These are phyloP conservation scores for Caenorhabditis briggsae DNA, from an alignment of 1,140 invertebrate genomes.

Conservation along the genomic window DNA sequence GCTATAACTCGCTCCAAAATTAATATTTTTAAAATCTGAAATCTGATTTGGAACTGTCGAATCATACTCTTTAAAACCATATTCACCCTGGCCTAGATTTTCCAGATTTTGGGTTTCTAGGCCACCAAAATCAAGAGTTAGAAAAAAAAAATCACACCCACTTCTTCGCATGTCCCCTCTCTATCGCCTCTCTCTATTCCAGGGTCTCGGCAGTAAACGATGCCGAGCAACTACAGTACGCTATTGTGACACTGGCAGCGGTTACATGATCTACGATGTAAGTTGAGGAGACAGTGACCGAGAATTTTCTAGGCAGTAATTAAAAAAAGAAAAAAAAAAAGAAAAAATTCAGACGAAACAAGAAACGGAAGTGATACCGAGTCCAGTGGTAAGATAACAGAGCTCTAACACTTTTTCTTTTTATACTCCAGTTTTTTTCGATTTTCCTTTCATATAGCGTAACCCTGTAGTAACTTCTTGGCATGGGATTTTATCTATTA, in stretches of 20 bases:
- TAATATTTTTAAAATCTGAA: no score
- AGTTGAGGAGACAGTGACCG: not conserved
- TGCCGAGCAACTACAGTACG: conserved; percentile 54
- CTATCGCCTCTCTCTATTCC: not conserved
- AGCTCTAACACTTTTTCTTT: not conserved
- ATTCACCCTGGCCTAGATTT: no score
- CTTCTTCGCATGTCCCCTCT: conserved; percentile 10
- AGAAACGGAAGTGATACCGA: conserved; percentile 30
- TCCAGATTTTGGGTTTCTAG: no score
- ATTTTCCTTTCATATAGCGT: conserved; percentile 37
- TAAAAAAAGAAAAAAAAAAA: not conserved
- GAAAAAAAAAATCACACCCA: not conserved
- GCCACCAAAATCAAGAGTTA: no score
- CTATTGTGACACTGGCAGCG: conserved; percentile 64
- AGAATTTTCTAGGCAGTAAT: not conserved
- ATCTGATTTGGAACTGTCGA: no score
- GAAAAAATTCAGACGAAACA: conserved; percentile 43
- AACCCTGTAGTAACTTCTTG: conserved; percentile 3
- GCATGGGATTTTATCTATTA: conserved; percentile 41
- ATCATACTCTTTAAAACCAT: no score
- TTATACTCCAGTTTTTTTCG: conserved; percentile 11
- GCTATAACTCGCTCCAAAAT: no score
- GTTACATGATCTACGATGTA: conserved; percentile 65
- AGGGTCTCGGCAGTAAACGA: conserved; percentile 44
- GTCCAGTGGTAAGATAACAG: conserved; percentile 49